Evolutionary conservation across 1,140 invertebrate species (phyloP).

Genomic region (Theocolax elegans): DNA sequence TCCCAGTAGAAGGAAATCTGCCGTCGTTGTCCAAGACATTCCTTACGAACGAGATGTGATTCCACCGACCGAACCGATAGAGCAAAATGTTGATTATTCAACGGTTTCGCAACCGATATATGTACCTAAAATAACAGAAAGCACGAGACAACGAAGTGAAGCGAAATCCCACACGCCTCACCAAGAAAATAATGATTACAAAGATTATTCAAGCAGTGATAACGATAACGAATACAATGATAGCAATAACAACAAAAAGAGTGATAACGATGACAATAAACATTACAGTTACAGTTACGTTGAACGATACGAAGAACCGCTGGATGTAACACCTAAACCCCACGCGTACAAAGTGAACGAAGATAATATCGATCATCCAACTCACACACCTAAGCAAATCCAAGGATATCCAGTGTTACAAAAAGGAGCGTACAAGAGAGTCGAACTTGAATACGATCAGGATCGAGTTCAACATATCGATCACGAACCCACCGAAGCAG

Average conservation of each 20-base stretch:
- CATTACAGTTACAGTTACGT: slow-evolving; percentile 21
- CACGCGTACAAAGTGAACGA: background rate
- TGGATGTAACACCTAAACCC: background rate
- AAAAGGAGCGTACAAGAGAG: background rate
- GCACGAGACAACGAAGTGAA: background rate
- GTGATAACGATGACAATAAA: background rate
- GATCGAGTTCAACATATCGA: slow-evolving; percentile 2
- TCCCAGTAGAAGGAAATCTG: too few species aligned
- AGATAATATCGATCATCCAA: background rate
- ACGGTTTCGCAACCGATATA: slow-evolving; percentile 1
- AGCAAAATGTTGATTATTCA: background rate
- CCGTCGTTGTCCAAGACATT: background rate
- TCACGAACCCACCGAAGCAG: background rate
- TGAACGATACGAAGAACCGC: slow-evolving; percentile 7
- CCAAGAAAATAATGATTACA: background rate
- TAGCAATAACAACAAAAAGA: background rate
- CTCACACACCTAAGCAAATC: background rate
- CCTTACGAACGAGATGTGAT: background rate
- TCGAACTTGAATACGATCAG: background rate
- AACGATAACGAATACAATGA: background rate
- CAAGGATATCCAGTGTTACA: background rate
- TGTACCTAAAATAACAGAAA: background rate
- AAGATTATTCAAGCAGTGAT: background rate
- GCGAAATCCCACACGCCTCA: background rate
- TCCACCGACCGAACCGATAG: background rate